Conservation (phyloP, 2,113 vertebrate genomes). For the Psittacara wagleri region DNA sequence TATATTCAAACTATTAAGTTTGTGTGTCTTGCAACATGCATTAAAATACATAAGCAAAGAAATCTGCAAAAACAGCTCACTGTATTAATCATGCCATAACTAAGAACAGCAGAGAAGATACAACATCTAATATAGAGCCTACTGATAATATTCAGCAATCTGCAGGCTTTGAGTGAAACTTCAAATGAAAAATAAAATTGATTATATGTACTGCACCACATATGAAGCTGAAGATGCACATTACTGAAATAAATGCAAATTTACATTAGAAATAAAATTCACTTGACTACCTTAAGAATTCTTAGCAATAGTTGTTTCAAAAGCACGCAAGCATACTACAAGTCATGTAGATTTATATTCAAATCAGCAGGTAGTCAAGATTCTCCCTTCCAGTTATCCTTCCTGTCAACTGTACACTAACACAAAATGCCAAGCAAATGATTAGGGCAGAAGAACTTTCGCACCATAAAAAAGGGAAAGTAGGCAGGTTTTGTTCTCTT, state of each 20-base stretch:
- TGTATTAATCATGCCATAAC: neutral
- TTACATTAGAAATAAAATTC: neutral
- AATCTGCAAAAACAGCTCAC: neutral
- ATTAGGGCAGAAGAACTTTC: neutral
- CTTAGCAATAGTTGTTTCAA: neutral
- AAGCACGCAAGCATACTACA: neutral
- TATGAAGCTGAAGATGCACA: neutral
- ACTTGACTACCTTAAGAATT: neutral
- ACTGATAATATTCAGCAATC: neutral
- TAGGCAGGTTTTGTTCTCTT: neutral
- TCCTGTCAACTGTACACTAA: neutral
- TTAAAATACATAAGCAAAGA: neutral
- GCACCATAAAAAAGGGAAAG: neutral
- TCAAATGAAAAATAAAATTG: neutral
- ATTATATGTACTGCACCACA: neutral
- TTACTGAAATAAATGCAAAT: neutral
- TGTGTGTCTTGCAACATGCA: neutral
- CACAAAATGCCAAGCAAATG: neutral
- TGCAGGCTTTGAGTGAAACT: neutral
- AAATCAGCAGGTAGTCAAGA: neutral
- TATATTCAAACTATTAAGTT: neutral
- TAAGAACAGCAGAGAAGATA: neutral
- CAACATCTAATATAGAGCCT: neutral
- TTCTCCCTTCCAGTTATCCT: neutral
- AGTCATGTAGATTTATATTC: neutral